Percentiles rank a stretch among this genome's conserved stretches.
These are phyloP conservation scores for Lepidurus arcticus DNA, from an alignment of 1,140 invertebrate species.

Conservation along the genomic window DNA sequence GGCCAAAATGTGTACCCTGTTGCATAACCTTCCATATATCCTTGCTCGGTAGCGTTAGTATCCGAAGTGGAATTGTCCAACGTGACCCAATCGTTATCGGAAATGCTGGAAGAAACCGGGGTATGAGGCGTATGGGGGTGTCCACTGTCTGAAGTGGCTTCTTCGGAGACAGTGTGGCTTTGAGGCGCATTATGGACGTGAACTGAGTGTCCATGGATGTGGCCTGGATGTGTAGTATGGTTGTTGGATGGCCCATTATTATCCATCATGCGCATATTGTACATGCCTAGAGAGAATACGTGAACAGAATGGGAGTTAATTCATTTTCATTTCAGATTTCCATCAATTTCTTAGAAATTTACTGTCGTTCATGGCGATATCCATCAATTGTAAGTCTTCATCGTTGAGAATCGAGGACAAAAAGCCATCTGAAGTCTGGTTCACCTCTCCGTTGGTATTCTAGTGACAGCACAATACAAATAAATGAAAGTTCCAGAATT, in stretches of 20 bases:
- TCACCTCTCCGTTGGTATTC: conserved; percentile 32
- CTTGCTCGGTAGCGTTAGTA: background rate
- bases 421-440: conserved; percentile 58
- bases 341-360: conserved; percentile 34
- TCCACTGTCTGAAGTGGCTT: conserved; percentile 42
- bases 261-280: conserved; percentile 76
- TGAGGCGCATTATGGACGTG: conserved; percentile 34
- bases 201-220: no score
- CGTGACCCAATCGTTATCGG: conserved; percentile 33
- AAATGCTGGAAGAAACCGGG: background rate
- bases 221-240: background rate
- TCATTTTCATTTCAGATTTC: background rate
- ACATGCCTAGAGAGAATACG: conserved; percentile 62
- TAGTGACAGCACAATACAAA: conserved; percentile 22
- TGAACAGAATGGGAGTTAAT: conserved; percentile 23
- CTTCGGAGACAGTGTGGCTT: conserved; percentile 46
- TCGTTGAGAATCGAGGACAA: conserved; percentile 78
- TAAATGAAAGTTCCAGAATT: background rate
- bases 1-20: conserved; percentile 52
- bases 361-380: conserved; percentile 83
- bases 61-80: conserved; percentile 11
- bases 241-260: conserved; percentile 42
- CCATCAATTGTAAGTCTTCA: conserved; percentile 79
- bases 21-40: background rate
- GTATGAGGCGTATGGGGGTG: conserved; percentile 30